Percentiles rank a stretch among this genome's conserved stretches.
phyloP scores from a whole-genome alignment of 2,888 invertebrate species.

The Lasioglossum zephyrum region DNA sequence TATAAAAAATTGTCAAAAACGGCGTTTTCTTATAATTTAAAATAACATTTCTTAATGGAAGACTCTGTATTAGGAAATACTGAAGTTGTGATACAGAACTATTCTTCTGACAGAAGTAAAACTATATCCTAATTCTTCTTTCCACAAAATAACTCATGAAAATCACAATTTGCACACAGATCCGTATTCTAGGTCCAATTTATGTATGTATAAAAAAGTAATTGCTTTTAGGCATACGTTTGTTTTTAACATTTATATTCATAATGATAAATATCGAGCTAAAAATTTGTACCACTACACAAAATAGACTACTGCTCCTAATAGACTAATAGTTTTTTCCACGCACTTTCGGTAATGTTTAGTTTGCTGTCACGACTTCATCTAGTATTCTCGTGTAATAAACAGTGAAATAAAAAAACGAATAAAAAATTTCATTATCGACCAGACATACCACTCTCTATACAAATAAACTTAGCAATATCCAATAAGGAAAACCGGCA shows the following conservation, averaged over 20 bases:
- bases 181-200: too few species aligned
- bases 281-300: background rate
- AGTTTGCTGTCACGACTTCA: too few species aligned
- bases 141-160: background rate
- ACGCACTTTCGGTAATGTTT: too few species aligned
- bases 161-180: background rate
- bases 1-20: too few species aligned
- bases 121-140: background rate
- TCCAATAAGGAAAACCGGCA: background rate
- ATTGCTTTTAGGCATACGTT: background rate
- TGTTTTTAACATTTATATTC: background rate
- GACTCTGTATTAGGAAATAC: too few species aligned
- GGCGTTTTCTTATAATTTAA: too few species aligned
- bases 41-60: too few species aligned
- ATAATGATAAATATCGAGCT: background rate
- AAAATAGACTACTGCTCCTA: too few species aligned
- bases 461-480: slow-evolving; percentile 2
- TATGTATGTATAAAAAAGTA: background rate
- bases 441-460: background rate
- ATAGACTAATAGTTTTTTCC: too few species aligned
- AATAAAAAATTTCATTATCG: background rate
- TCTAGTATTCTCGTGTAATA: too few species aligned
- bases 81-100: background rate
- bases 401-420: background rate
- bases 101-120: background rate